A percentile compares a stretch with the other conserved stretches of the same genome.
Conservation (phyloP, 2,113 vertebrate genomes). For the Corythornis vintsioides region DNA sequence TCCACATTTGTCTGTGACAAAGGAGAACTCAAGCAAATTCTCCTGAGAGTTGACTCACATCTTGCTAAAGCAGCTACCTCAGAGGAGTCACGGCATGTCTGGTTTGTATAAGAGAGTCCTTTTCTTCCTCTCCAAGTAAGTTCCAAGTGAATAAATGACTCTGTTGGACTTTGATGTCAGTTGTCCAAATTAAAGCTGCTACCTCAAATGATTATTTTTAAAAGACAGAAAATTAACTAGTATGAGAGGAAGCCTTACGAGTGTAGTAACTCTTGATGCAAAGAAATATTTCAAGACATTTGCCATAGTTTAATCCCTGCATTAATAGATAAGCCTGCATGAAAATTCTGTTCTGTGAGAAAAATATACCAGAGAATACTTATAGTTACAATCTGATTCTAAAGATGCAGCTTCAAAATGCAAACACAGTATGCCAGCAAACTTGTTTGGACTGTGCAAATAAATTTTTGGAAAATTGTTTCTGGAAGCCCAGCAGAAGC, state of each 20-base stretch:
- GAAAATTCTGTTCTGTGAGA: neutral
- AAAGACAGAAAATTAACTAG: neutral
- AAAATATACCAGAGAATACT: neutral
- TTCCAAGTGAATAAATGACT: neutral
- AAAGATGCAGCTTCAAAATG: neutral
- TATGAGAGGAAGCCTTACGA: neutral
- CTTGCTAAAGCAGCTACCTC: neutral
- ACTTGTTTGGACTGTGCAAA: neutral
- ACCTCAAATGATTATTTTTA: neutral
- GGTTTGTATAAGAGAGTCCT: neutral
- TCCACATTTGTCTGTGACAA: neutral
- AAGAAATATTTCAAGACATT: neutral
- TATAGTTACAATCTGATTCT: neutral
- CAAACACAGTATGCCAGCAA: fast-evolving
- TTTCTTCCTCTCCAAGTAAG: neutral
- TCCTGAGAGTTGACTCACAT: fast-evolving
- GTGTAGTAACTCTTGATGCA: neutral
- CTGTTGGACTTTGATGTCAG: neutral
- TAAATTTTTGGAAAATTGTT: neutral
- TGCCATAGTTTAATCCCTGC: neutral
- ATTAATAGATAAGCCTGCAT: neutral
- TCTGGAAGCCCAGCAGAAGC: conserved; percentile 10
- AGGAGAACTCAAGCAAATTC: neutral
- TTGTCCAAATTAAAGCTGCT: neutral
- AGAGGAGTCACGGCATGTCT: neutral